A percentile compares a stretch with the other conserved stretches of the same genome.
phyloP scores from a whole-genome alignment of 2,888 invertebrate genomes.

The Byasa hedistus region DNA sequence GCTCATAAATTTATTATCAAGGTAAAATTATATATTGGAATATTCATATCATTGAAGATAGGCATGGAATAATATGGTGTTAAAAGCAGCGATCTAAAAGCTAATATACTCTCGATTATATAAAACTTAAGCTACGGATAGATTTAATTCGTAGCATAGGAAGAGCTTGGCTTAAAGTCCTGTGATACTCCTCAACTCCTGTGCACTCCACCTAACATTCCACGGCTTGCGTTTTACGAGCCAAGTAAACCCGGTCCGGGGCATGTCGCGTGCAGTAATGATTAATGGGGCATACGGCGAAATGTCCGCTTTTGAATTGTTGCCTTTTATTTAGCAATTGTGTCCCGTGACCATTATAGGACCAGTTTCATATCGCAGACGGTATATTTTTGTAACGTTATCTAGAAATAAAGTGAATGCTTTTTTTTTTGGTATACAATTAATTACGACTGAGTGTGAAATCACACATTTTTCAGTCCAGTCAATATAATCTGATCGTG shows the following conservation, averaged over 20 bases:
- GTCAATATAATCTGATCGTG: no score
- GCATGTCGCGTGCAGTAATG: slow-evolving; percentile 33
- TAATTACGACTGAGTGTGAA: no score
- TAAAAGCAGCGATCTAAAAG: neutral
- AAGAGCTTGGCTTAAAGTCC: no score
- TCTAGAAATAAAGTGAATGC: neutral
- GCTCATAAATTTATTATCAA: no score
- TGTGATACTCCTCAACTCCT: no score
- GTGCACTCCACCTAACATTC: slow-evolving; percentile 27
- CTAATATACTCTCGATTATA: neutral
- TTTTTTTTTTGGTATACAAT: no score
- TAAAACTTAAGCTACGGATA: neutral
- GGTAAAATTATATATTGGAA: no score
- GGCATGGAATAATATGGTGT: neutral
- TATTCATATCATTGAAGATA: neutral
- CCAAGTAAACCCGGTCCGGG: slow-evolving; percentile 25
- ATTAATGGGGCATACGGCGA: slow-evolving; percentile 35
- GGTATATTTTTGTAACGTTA: neutral
- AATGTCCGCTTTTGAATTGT: slow-evolving; percentile 33
- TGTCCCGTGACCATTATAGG: slow-evolving; percentile 24
- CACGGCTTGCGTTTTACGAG: slow-evolving; percentile 28
- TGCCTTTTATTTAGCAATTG: slow-evolving; percentile 29
- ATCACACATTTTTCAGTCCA: no score
- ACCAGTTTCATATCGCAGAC: slow-evolving; percentile 16
- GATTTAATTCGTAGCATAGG: neutral